Base-by-base conservation (phyloP, 2,888 invertebrate species). In the Dynastes tityus region DNA sequence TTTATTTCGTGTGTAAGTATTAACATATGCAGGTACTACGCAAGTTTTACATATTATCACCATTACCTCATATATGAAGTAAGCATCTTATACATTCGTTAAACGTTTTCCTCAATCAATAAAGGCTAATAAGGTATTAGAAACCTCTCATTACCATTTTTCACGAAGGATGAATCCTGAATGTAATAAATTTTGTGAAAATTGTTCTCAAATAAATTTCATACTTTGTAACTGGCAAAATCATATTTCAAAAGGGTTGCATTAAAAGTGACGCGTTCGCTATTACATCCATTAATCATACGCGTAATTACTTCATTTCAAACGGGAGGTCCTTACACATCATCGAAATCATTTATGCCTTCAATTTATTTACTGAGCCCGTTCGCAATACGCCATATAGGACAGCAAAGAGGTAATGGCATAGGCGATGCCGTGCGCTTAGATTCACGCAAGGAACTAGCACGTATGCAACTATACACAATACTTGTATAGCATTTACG, bases 281-380 rank as follows among this genome's bases (percentile, higher is more conserved):
- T 58, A 58, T 40, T 13, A 58, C n/a, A 16, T 32, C 45, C 70
- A 27, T 58, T 73, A 58, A 73, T 73, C 58, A 73, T 22, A 8
- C 16, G 16, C 16, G 67, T 11, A 67, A 67, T 67, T 67, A 49
- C 49, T 67, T 49, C 40, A 67, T 22, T 45, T 73, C 32, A 11
- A 58, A 22, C 73, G 55, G 58, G 58, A 61, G 58, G 73, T 73
- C 73, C 58, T 73, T 73, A 58, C 61, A 73, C 73, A 73, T 73
- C 73, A 73, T 58, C 73, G 22, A 22, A 58, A 55, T 58, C 73
- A 73, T 73, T 73, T 73, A 73, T 58, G 51, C 51, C n/a, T 40
- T 58, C 51, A 51, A 27, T 67, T 45, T 67, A 51, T 67, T 67
- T 67, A 67, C 49, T 51, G 13, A 27, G 11, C 22, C 45, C 45